A percentile compares a stretch with the other conserved stretches of the same genome.
Conservation (phyloP, 2,888 invertebrate genomes). For the Nomada hirtipes region DNA sequence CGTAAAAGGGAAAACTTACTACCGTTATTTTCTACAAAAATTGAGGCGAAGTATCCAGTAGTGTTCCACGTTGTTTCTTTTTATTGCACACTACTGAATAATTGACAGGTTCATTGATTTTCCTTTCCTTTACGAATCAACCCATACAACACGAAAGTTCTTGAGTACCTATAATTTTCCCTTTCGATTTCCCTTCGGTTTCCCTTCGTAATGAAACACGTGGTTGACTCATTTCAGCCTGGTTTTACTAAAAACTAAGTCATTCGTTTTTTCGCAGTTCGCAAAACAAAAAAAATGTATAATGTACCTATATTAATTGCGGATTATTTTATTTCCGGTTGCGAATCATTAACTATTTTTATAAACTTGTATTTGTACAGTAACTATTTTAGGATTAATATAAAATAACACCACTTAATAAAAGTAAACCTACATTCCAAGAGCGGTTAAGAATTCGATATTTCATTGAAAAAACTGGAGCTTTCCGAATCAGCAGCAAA, state of each 20-base stretch:
- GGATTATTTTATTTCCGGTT: too few relatives aligned
- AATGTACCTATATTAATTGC: too few relatives aligned
- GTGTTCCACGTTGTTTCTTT: constrained; percentile 36
- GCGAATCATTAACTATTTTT: too few relatives aligned
- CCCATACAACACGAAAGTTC: constrained; percentile 3
- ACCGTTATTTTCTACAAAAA: not conserved
- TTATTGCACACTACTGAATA: constrained; percentile 15
- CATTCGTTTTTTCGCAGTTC: not conserved
- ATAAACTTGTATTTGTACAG: too few relatives aligned
- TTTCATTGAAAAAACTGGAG: too few relatives aligned
- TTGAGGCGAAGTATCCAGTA: constrained; percentile 7
- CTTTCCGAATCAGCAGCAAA: too few relatives aligned
- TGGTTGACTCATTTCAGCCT: not conserved
- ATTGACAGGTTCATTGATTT: constrained; percentile 44
- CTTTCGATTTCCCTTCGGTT: not conserved
- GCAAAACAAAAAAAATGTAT: too few relatives aligned
- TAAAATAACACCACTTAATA: too few relatives aligned
- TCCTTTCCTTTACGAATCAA: constrained; percentile 27
- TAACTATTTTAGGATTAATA: too few relatives aligned
- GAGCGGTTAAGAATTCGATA: too few relatives aligned
- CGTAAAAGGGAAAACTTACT: not conserved
- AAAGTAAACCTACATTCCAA: too few relatives aligned
- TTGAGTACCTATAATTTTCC: not conserved
- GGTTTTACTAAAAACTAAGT: not conserved
- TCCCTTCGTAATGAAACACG: not conserved